A percentile compares a stretch with the other conserved stretches of the same genome.
Evolutionary conservation across 1,140 invertebrate species (phyloP).

Genomic region (Phortica variegata): DNA sequence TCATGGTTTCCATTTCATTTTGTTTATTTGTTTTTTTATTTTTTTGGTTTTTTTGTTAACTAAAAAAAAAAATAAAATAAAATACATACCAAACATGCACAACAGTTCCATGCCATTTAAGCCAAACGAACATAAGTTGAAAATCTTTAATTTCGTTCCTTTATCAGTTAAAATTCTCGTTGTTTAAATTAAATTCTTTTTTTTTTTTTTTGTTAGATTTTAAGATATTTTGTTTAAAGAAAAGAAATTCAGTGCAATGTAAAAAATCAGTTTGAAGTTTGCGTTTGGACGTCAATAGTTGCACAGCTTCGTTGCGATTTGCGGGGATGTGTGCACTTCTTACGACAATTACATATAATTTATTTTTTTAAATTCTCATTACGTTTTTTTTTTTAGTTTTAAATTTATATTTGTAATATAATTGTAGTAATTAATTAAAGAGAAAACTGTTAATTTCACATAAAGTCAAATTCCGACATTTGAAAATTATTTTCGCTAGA

Average conservation of each 20-base stretch:
- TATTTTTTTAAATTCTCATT: conserved; percentile 10
- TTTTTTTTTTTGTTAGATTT: conserved; percentile 10
- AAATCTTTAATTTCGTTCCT: no score
- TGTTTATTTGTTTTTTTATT: no score
- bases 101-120: conserved; percentile 33
- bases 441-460: conserved; percentile 44
- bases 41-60: neutral
- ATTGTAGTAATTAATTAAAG: conserved; percentile 23
- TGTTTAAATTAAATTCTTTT: conserved; percentile 13
- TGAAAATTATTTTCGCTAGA: conserved; percentile 46
- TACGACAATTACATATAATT: conserved; percentile 18
- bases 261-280: no score
- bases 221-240: no score
- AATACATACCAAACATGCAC: conserved; percentile 49
- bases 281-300: conserved; percentile 26
- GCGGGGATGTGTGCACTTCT: conserved; percentile 6
- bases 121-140: conserved; percentile 26
- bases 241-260: no score
- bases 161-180: no score
- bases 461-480: conserved; percentile 47
- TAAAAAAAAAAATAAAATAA: conserved; percentile 5
- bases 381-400: conserved; percentile 8
- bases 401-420: conserved; percentile 12
- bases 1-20: no score
- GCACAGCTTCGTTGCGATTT: conserved; percentile 21